phyloP scores from a whole-genome alignment of 2,113 vertebrate genomes.

The Oncorhynchus clarkii region DNA sequence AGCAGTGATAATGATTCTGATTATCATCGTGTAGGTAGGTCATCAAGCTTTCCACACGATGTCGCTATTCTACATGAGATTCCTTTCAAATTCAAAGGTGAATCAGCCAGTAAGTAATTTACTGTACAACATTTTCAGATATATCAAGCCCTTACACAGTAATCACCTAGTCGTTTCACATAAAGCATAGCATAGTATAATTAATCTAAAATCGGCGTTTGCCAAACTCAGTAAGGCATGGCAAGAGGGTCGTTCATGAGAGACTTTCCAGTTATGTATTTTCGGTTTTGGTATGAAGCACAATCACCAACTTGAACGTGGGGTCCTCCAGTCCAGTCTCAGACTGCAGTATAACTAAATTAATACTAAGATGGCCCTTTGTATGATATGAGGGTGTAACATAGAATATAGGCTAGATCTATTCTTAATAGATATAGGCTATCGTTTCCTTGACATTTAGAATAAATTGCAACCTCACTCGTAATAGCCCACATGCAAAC shows the following conservation, averaged over 20 bases:
- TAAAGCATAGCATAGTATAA: no score
- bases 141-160: neutral
- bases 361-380: no score
- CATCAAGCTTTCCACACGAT: neutral
- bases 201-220: no score
- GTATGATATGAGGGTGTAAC: no score
- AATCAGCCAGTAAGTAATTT: neutral
- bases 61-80: neutral
- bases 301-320: neutral
- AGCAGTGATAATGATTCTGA: neutral
- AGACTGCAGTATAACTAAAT: no score
- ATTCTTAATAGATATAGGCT: no score
- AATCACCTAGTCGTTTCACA: no score
- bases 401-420: no score
- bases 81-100: neutral
- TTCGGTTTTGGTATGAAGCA: neutral
- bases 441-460: no score
- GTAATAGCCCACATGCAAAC: no score
- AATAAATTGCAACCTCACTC: no score
- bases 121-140: neutral
- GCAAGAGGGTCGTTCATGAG: neutral
- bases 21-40: neutral
- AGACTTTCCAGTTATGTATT: neutral
- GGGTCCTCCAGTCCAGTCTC: neutral
- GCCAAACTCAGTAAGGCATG: no score